These are phyloP conservation scores for Drosophila incognita DNA, from an alignment of 2,888 invertebrate genomes.

Conservation along the genomic window DNA sequence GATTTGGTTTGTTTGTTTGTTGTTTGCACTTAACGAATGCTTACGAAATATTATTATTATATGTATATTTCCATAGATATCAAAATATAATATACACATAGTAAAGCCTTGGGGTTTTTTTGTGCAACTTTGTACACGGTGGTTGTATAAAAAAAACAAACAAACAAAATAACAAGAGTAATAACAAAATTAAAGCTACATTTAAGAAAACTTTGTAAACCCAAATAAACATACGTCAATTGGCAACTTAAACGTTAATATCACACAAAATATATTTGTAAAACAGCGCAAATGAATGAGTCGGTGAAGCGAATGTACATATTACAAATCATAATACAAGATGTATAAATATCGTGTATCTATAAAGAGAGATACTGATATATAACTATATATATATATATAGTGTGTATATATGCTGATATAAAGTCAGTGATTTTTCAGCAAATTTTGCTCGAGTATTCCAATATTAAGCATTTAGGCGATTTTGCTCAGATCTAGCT, in stretches of 20 bases:
- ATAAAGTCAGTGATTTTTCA: conserved; percentile 28
- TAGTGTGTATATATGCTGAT: conserved; percentile 14
- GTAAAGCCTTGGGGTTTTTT: conserved; percentile 66
- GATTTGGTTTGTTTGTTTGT: conserved; percentile 43
- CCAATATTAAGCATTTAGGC: conserved; percentile 39
- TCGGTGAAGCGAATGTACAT: conserved; percentile 59
- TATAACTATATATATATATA: neutral
- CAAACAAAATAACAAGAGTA: conserved; percentile 13
- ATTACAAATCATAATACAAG: conserved; percentile 52
- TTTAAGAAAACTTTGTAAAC: conserved; percentile 26
- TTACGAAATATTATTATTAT: conserved; percentile 52
- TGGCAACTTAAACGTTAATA: conserved; percentile 72
- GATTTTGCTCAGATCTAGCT: conserved; percentile 28
- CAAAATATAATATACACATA: conserved; percentile 52
- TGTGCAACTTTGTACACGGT: conserved; percentile 77
- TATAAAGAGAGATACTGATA: conserved; percentile 26
- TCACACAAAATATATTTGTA: conserved; percentile 63
- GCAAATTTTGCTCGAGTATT: conserved; percentile 52
- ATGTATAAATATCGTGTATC: conserved; percentile 21
- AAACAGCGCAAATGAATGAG: conserved; percentile 68
- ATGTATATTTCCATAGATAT: conserved; percentile 31
- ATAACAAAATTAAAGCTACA: conserved; percentile 32
- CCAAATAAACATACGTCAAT: conserved; percentile 31
- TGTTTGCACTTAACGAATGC: conserved; percentile 45
- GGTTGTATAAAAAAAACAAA: conserved; percentile 41